Base-by-base conservation (phyloP, 1,140 invertebrate genomes). In the Gerris buenoi region DNA sequence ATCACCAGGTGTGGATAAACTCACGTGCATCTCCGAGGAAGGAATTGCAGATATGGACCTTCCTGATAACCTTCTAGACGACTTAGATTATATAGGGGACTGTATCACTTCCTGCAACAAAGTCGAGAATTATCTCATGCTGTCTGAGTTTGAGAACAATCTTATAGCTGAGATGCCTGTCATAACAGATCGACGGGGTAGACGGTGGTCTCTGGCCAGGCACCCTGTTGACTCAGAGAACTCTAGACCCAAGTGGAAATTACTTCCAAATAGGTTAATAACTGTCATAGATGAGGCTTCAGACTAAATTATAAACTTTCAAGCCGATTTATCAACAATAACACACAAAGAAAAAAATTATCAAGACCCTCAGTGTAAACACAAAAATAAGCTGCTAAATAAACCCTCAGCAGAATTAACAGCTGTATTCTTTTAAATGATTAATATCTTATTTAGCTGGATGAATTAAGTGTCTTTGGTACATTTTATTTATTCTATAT, bases 91-190 rank as follows among this genome's bases (percentile, higher is more conserved):
- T 70, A 88, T 88, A 65, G 87, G 87, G 25, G 89, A 92, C 72
- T 90, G 88, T 76, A 91, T 92, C 74, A 91, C 89, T 63, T 91
- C 89, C 27, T 92, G 89, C 77, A 90, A 91, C 78, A 91, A 91
- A 79, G 83, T 84, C 27, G 89, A 91, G 76, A 90, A 92, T 77
- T 91, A 89, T 75, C 77, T 92, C 68, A 90, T 92, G 88, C 81
- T 91, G 46, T 89, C 87, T 68, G 89, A 92, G 76, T 91, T 89
- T 76, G 89, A 92, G 74, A 91, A 92, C 76, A 91, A 91, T 76
- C 77, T 91, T 28, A 89, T 88, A 70, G 87, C 86, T 0, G 86
- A 89, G 75, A 83, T 88, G 79, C 86, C 87, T 2, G 84, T 85
- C 67, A 81, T 88, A 69, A 80, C 85, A 74, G 86, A 88, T 72